phyloP scores from a whole-genome alignment of 2,113 vertebrate genomes.

The Natator depressus region DNA sequence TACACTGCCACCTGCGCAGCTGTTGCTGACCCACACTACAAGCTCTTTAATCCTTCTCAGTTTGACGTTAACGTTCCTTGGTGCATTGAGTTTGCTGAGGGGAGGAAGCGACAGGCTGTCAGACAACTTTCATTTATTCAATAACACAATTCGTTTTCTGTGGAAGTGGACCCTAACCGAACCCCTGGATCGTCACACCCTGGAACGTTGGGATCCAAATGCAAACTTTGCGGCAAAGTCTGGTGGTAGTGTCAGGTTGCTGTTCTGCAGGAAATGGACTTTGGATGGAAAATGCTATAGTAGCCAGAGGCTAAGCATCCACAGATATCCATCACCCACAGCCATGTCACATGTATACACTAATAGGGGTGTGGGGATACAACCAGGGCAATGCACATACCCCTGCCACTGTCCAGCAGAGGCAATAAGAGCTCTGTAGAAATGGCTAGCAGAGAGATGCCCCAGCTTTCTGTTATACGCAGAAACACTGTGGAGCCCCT shows the following conservation, averaged over 20 bases:
- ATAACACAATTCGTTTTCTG: not conserved
- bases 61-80: not conserved
- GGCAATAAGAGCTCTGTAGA: not conserved
- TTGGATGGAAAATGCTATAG: not conserved
- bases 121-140: not conserved
- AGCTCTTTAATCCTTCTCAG: not conserved
- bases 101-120: not conserved
- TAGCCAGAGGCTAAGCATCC: not conserved
- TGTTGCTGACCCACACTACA: not conserved
- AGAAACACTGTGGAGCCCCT: not conserved
- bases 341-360: not conserved
- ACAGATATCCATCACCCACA: not conserved
- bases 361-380: not conserved
- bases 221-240: not conserved
- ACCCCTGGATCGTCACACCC: not conserved
- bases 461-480: not conserved
- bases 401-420: not conserved
- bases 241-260: not conserved
- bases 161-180: not conserved
- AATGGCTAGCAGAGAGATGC: not conserved
- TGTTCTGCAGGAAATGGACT: not conserved
- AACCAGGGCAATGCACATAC: not conserved
- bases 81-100: not conserved
- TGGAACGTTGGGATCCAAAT: not conserved
- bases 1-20: fast-evolving